Conservation (phyloP, 2,888 invertebrate species). For the Allygus modestus region DNA sequence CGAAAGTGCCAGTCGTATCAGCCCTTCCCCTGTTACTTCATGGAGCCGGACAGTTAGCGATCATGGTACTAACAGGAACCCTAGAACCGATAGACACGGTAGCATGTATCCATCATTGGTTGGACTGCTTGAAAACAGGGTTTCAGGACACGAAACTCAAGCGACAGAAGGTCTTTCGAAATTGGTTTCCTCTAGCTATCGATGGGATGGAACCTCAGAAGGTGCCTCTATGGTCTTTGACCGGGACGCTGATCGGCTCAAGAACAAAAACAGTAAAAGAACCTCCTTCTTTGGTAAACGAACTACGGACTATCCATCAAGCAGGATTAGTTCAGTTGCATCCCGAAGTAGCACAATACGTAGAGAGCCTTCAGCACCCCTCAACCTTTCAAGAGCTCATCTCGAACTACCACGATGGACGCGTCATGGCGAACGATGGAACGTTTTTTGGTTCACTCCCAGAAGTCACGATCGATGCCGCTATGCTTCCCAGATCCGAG, state of each 20-base stretch:
- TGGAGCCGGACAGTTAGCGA: too few species aligned
- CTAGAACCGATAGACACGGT: not conserved
- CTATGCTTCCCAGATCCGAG: not conserved
- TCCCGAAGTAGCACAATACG: not conserved
- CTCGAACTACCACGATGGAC: not conserved
- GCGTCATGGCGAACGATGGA: conserved; percentile 5
- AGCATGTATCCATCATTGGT: conserved; percentile 1
- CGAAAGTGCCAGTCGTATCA: too few species aligned
- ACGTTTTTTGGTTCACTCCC: not conserved
- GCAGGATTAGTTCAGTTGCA: not conserved
- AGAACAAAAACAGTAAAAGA: not conserved
- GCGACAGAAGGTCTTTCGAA: not conserved
- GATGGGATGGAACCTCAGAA: not conserved
- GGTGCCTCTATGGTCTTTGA: not conserved
- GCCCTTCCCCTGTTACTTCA: too few species aligned
- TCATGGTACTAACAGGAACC: too few species aligned
- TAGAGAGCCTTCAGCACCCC: not conserved
- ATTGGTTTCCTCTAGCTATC: not conserved
- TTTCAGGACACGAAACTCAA: not conserved
- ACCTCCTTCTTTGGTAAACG: not conserved
- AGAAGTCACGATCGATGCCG: not conserved
- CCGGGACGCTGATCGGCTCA: not conserved
- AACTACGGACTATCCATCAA: not conserved
- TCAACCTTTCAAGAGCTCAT: not conserved
- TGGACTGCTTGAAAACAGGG: not conserved